Evolutionary conservation across 2,797 vertebrate species (phyloP), one percentile per base, ranked within the genome.

Genomic region (Macropus fuliginosus): DNA sequence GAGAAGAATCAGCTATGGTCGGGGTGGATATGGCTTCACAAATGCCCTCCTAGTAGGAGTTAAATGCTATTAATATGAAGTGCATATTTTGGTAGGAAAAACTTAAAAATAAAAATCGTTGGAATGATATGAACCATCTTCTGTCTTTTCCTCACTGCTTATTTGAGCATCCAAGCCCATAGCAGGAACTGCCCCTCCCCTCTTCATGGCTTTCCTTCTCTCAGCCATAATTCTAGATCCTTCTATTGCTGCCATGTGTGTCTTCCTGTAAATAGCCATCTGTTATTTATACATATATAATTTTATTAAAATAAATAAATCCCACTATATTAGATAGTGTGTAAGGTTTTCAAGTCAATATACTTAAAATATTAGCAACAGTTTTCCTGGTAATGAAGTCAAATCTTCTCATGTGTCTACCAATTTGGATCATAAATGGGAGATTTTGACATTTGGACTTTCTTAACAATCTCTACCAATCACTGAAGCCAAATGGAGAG

Each of bases 341-440:
- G 21, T 87, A 11, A 87, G 40, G 16, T 46, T 46, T 87, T 87
- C 11, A 46, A 27, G 40, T 87, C 74, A 87, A 46, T 87, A 46
- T 81, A 81, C 8, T 81, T 81, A 81, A 81, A 81, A 81, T 81
- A 81, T 46, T 24, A 40, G 12, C 24, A 93, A 89, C 0, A 29
- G 5, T 16, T 87, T 54, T 94, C 5, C 34, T 95, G 46, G 66
- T 52, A 91, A 66, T 55, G 55, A 91, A 94, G 46, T 55, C 54
- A 18, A 55, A 46, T 24, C 9, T 92, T 91, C 74, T 87, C 74
- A 87, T 46, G 31, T 21, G 90, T 56, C 12, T 31, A 91, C 54
- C 91, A 95, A 91, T 91, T 5, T 93, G 28, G 31, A 90, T 93
- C 94, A 92, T 90, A 55, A 6, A 93, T 13, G 89, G n/a, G 28